These are phyloP conservation scores for Pardosa pseudoannulata DNA, from an alignment of 2,888 invertebrate genomes.

Conservation along the genomic window DNA sequence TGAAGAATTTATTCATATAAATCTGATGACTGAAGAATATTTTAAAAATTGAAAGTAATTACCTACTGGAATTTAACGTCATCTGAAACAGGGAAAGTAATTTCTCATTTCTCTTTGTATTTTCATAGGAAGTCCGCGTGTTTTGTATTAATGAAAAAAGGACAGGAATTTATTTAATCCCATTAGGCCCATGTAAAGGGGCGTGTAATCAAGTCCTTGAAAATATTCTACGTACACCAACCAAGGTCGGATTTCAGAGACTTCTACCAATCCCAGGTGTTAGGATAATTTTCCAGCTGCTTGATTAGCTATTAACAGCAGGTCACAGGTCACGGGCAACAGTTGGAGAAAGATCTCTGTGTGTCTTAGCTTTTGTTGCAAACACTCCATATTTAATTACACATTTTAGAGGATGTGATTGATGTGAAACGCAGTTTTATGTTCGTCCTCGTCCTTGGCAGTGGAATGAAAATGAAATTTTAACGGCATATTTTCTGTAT, in stretches of 20 bases:
- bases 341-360: neutral
- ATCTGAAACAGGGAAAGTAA: neutral
- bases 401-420: constrained; percentile 23
- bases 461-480: constrained; percentile 50
- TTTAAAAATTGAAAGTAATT: too few species aligned
- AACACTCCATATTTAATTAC: constrained; percentile 4
- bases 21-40: too few species aligned
- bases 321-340: constrained; percentile 8
- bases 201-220: neutral
- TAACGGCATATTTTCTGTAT: constrained; percentile 25
- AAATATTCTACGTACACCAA: neutral
- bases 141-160: neutral
- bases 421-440: constrained; percentile 17
- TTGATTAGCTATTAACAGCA: neutral
- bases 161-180: neutral
- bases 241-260: neutral
- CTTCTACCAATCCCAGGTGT: constrained; percentile 6
- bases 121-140: neutral
- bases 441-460: constrained; percentile 29
- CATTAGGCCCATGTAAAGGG: neutral
- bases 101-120: neutral
- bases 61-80: too few species aligned
- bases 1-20: too few species aligned
- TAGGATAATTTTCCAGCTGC: neutral
- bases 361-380: neutral